Evolutionary conservation across 2,113 vertebrate species (phyloP), one percentile per base, ranked within the genome.

Genomic region (Tautogolabrus adspersus): DNA sequence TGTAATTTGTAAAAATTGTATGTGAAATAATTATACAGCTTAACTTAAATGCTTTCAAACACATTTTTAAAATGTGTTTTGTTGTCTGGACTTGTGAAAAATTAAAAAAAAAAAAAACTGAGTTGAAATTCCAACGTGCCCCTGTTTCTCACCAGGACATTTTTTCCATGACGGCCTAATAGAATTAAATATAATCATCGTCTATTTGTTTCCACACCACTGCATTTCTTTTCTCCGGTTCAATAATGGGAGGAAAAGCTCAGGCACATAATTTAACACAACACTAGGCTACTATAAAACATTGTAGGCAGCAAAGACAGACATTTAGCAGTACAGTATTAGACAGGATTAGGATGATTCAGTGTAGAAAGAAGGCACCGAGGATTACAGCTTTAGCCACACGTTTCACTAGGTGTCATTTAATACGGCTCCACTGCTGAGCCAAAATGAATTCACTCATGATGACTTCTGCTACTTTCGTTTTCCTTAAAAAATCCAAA

Each of bases 281-380:
- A 76, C 72, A 67, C 56, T 68, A 54, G 56, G 63, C 67, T 76
- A 69, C 82, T 86, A 72, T 42, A 72, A 69, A 59, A 63, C 72
- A 79, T 56, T 75, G 76, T 60, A 55, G 62, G 62, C 79, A 63
- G 64, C 58, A 60, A 44, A 83, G 68, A 81, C 72, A 86, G 83
- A 77, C 87, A 65, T 91, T 89, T 91, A 83, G 80, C 83, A 55
- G 51, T 49, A 64, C 54, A 54, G 87, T 66, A 84, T 91, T 89
- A 89, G 81, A 88, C 49, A 54, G 88, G 89, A 92, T 91, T 93
- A 91, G 67, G 72, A 79, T 81, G 81, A 88, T 79, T 90, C 83
- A 72, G 68, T 38, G 79, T 22, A 68, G 82, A 82, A 87, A 91
- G 61, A 79, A 88, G 75, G 66, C 47, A 49, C 67, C 12, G 49